phyloP scores from a whole-genome alignment of 2,888 invertebrate genomes.

The Caenorhabditis sp. region DNA sequence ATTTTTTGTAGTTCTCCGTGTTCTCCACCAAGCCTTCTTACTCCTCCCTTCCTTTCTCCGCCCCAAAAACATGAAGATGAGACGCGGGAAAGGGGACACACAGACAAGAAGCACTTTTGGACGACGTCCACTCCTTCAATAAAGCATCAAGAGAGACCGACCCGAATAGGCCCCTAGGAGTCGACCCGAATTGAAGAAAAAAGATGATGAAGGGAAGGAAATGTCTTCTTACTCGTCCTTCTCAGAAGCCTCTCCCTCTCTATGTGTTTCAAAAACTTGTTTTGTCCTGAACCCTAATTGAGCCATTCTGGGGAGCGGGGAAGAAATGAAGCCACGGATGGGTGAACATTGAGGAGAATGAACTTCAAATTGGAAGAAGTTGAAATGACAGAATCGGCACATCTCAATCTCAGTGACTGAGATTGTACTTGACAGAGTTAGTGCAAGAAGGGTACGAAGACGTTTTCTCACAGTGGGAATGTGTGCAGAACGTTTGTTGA shows the following conservation, averaged over 20 bases:
- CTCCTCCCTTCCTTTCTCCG: conserved; percentile 15
- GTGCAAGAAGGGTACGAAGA: too few species aligned
- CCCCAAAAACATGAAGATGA: conserved; percentile 55
- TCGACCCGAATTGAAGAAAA: conserved; percentile 40
- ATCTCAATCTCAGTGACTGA: background rate
- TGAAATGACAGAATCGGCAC: conserved; percentile 26
- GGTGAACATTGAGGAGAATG: conserved; percentile 29
- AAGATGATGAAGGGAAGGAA: conserved; percentile 48
- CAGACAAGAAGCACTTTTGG: conserved; percentile 55
- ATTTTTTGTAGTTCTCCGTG: conserved; percentile 60
- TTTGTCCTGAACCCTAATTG: conserved; percentile 59
- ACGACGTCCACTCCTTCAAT: conserved; percentile 48
- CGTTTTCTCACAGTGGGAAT: too few species aligned
- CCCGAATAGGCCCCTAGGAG: conserved; percentile 27
- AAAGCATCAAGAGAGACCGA: conserved; percentile 24
- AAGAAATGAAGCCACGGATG: conserved; percentile 47
- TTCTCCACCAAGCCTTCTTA: conserved; percentile 17
- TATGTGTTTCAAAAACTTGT: conserved; percentile 54
- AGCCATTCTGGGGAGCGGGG: conserved; percentile 43
- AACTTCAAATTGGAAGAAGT: conserved; percentile 6
- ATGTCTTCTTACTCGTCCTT: conserved; percentile 35
- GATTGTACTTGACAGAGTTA: background rate
- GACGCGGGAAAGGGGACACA: conserved; percentile 8
- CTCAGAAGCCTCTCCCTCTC: conserved; percentile 5
- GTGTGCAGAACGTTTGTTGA: too few species aligned